Evolutionary conservation across 2,888 invertebrate genomes (phyloP), one percentile per base, ranked within the genome.

Genomic region (Drosophila conformis): DNA sequence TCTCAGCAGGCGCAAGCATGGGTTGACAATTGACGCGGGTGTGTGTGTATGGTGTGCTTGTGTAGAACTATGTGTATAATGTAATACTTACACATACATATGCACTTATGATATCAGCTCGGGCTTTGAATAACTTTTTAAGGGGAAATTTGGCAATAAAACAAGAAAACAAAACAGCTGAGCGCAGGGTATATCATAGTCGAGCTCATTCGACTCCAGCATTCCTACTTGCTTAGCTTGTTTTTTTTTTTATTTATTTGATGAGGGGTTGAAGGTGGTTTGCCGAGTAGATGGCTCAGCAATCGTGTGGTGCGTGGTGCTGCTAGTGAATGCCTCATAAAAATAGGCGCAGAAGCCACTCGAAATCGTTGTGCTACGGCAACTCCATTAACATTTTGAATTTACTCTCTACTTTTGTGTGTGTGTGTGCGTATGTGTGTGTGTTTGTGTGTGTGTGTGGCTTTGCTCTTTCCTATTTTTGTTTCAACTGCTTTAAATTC

Each of bases 361-460:
- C 53, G 78, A 69, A 78, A 69, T 64, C 73, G 57, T 56, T 69
- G 52, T 63, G 66, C 57, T 60, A 36, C 53, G 36, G 59, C 58
- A 66, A 71, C 71, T 80, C 64, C 77, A 78, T 72, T 76, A 64
- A 76, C 35, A 68, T 72, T 78, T 80, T 80, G 63, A 66, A 75
- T 75, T 79, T 64, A 38, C 29, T 56, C 38, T 52, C 64, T 33
- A 49, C 29, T 49, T 58, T 25, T 15, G n/a, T 27, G 2, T 54
- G 53, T 15, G 10, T 54, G 21, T 35, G 13, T 15, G 4, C 4
- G 15, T 25, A 27, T 52, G 7, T 31, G 4, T 52, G 52, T 21
- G 10, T 8, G 11, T 51, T 11, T 52, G 51, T n/a, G n/a, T 52
- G 31, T 52, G 53, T 35, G 25, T 54, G 10, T 25, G 11, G 2